phyloP scores from a whole-genome alignment of 30 jellyfish, hydroid and myxozoan species.

The Pseudorhiza aurosa region DNA sequence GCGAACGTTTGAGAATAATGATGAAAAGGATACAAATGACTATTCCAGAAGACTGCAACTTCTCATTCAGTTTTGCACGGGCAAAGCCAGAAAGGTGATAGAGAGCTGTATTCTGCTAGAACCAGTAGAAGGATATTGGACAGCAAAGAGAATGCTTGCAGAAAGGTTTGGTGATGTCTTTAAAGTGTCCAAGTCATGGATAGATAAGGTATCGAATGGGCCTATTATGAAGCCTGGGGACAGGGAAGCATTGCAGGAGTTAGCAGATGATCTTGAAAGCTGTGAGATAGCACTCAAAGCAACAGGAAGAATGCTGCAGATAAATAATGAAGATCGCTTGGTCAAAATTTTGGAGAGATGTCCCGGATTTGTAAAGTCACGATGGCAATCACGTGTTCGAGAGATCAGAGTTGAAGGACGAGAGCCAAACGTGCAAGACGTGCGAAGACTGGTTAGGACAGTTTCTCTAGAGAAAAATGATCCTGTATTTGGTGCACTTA shows the following conservation, averaged over 20 bases:
- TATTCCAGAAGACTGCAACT: constrained; percentile 47
- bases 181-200: constrained; percentile 48
- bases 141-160: constrained; percentile 47
- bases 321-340: constrained; percentile 29
- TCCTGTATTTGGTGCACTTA: constrained; percentile 43
- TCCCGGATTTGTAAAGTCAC: constrained; percentile 42
- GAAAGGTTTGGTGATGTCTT: constrained; percentile 22
- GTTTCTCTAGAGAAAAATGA: constrained; percentile 23
- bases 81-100: constrained; percentile 59
- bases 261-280: constrained; percentile 46
- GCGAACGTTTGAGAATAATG: constrained; percentile 38
- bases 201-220: constrained; percentile 21
- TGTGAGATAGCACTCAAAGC: constrained; percentile 52
- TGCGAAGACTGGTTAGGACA: not conserved
- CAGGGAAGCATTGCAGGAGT: constrained; percentile 27
- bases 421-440: constrained; percentile 33
- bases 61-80: constrained; percentile 49
- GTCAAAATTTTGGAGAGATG: constrained; percentile 40
- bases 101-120: constrained; percentile 51
- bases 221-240: constrained; percentile 48
- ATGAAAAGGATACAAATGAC: constrained; percentile 33
- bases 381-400: constrained; percentile 49
- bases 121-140: constrained; percentile 47
- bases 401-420: constrained; percentile 20
- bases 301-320: constrained; percentile 23